A percentile compares a stretch with the other conserved stretches of the same genome.
These are phyloP conservation scores for Gerosis bhagava DNA, from an alignment of 2,888 invertebrate genomes.

Conservation along the genomic window DNA sequence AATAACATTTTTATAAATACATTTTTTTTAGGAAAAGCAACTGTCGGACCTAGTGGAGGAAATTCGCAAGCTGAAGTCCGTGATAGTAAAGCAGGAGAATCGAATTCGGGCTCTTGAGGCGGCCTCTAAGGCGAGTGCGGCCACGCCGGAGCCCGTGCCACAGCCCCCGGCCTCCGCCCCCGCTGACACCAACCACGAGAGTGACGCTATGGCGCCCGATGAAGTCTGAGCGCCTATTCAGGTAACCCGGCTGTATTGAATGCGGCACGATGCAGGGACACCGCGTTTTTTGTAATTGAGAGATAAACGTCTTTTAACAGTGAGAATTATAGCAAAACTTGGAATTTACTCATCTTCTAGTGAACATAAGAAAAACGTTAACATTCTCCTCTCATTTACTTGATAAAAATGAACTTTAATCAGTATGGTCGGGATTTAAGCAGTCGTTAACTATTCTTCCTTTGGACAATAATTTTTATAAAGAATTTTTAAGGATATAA, in stretches of 20 bases:
- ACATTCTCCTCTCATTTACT: too few relatives aligned
- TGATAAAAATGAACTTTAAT: slow-evolving; percentile 9
- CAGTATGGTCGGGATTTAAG: slow-evolving; percentile 5
- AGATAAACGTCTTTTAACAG: too few relatives aligned
- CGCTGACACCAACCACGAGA: slow-evolving; percentile 55
- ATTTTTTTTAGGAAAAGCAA: slow-evolving; percentile 84
- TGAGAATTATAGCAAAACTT: too few relatives aligned
- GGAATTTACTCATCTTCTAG: too few relatives aligned
- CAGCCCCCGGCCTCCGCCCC: too few relatives aligned
- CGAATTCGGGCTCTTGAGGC: slow-evolving; percentile 91
- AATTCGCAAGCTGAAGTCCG: slow-evolving; percentile 95
- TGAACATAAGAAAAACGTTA: too few relatives aligned
- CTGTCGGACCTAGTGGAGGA: slow-evolving; percentile 94
- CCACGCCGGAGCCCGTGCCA: slow-evolving; percentile 48
- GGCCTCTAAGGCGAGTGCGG: slow-evolving; percentile 52
- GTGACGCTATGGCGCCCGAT: slow-evolving; percentile 79
- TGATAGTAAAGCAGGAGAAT: slow-evolving; percentile 96
- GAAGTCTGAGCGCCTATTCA: slow-evolving; percentile 67
- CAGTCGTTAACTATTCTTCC: too few relatives aligned
- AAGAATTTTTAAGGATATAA: too few relatives aligned
- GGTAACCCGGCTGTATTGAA: slow-evolving; percentile 6
- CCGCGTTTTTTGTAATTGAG: too few relatives aligned
- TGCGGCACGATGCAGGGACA: too few relatives aligned
- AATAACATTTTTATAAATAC: background rate
- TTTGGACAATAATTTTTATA: slow-evolving; percentile 19